Base-by-base conservation (phyloP, 2,113 vertebrate species). In the Cephalopholis sonnerati region DNA sequence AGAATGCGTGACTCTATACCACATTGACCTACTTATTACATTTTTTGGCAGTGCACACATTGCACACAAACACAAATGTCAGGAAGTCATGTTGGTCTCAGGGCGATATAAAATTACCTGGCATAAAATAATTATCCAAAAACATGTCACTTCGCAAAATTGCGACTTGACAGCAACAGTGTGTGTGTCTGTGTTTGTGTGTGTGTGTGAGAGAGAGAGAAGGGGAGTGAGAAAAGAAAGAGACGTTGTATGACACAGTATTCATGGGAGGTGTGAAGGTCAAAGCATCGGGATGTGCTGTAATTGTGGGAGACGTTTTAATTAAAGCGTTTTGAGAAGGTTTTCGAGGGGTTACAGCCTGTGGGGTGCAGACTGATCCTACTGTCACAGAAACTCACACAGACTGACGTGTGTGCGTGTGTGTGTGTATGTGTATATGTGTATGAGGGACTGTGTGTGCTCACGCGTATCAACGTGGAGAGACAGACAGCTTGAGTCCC, bases 261-360 rank as follows among this genome's bases (percentile, higher is more conserved):
- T 93, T 88, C 81, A 83, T 77, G 76, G 77, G 70, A 84, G 81
- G 89, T 91, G 90, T 90, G 90, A 94, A 94, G 93, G 93, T 94
- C 93, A 93, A 80, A 75, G 85, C 84, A 74, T 91, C 44, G 46
- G 80, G 87, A 91, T 85, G 90, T 90, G 90, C 89, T 88, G 83
- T 93, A 94, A 94, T 94, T 93, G 91, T 83, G 41, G 83, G 83
- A 92, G 93, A 94, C 93, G n/a, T 93, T 94, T 94, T 94, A 94
- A 94, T 94, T 93, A 94, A 94, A 93, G 74, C 62, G 2, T 91
- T 93, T 91, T 90, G 88, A 89, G 91, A 89, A 86, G 93, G 87
- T 87, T 93, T 90, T 82, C 80, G 16, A 79, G 74, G 82, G 92
- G 93, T 94, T 93, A 85, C 61, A 90, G 87, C 92, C 90, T 86